phyloP scores from a whole-genome alignment of 2,797 vertebrate species.

The Pyrrhura leucotis region DNA sequence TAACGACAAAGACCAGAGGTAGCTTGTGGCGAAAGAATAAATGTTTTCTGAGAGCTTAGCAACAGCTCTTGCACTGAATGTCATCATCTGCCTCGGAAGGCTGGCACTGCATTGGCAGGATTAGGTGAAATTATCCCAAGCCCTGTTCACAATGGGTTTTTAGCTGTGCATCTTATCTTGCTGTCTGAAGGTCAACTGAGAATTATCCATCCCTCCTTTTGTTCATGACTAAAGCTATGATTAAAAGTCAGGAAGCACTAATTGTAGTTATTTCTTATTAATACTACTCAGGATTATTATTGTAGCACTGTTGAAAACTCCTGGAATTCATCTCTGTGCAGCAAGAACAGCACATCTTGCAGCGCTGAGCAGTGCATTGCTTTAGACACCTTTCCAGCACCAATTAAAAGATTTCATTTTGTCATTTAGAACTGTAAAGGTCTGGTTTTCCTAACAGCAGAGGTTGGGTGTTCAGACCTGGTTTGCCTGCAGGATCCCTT shows the following conservation, averaged over 20 bases:
- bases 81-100: background rate
- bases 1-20: background rate
- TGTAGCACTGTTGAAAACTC: background rate
- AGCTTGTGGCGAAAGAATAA: constrained; percentile 9
- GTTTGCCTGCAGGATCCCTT: background rate
- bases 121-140: constrained; percentile 13
- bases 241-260: background rate
- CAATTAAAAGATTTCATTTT: background rate
- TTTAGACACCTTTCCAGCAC: background rate
- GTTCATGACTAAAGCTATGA: background rate
- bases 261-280: background rate
- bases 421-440: background rate
- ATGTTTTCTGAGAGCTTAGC: background rate
- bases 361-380: background rate
- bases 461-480: background rate
- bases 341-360: background rate
- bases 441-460: background rate
- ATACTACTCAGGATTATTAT: background rate
- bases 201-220: background rate
- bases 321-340: background rate
- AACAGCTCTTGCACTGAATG: background rate
- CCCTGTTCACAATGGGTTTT: background rate
- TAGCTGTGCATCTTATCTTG: background rate
- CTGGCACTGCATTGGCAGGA: background rate
- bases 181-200: background rate